A percentile compares a stretch with the other conserved stretches of the same genome.
phyloP scores from a whole-genome alignment of 92 coral and sea anemone genomes.

The Scolanthus callimorphus region DNA sequence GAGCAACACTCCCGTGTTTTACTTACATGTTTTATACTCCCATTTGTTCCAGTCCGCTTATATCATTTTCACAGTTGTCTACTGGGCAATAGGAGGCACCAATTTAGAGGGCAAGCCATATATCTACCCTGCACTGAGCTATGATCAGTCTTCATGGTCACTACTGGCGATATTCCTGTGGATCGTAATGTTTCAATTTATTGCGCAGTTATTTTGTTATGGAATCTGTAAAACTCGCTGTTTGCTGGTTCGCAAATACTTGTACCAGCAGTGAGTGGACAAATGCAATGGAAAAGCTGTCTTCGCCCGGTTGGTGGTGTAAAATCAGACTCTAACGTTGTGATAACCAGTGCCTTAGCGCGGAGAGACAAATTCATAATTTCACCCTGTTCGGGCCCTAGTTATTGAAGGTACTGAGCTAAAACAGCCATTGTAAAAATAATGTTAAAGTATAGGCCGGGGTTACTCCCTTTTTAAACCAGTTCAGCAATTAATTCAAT shows the following conservation, averaged over 20 bases:
- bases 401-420: no score
- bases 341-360: no score
- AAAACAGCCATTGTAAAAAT: no score
- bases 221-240: constrained; percentile 54
- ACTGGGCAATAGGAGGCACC: constrained; percentile 85
- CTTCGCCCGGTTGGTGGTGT: no score
- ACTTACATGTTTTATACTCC: constrained; percentile 77
- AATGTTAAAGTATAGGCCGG: no score
- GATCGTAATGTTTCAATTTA: constrained; percentile 42
- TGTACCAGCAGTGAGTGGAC: background rate
- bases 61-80: constrained; percentile 77
- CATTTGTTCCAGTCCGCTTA: constrained; percentile 61
- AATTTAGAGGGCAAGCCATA: constrained; percentile 44
- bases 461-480: no score
- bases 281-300: no score
- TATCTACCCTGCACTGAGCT: constrained; percentile 68
- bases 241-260: constrained; percentile 55
- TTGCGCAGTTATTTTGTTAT: constrained; percentile 48
- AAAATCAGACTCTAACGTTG: no score
- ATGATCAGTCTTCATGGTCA: constrained; percentile 53
- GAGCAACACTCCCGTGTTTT: constrained; percentile 76
- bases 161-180: constrained; percentile 49
- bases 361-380: no score
- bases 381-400: no score
- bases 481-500: no score